Evolutionary conservation across 1,140 invertebrate species (phyloP).

Genomic region (Cheumatopsyche charites): DNA sequence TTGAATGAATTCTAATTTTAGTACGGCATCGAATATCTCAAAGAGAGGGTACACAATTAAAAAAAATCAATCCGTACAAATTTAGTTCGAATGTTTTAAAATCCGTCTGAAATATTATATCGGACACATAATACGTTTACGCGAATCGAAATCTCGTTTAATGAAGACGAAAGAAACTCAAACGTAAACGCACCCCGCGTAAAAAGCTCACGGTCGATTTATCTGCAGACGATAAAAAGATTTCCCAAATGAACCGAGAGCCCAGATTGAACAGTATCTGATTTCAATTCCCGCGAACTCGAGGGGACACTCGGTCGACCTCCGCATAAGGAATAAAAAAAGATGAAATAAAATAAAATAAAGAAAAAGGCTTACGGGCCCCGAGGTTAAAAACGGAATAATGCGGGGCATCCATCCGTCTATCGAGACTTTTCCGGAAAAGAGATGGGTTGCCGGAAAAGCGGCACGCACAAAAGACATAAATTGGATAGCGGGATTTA

Average conservation of each 20-base stretch:
- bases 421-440: conserved; percentile 30
- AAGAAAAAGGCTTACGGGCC: background rate
- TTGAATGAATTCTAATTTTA: too few relatives aligned
- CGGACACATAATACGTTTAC: too few relatives aligned
- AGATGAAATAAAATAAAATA: conserved; percentile 15
- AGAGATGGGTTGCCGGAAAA: background rate
- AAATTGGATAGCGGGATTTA: conserved; percentile 45
- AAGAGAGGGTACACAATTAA: too few relatives aligned
- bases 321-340: background rate
- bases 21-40: too few relatives aligned
- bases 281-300: conserved; percentile 27
- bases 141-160: too few relatives aligned
- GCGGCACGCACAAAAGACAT: conserved; percentile 41
- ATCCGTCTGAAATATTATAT: too few relatives aligned
- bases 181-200: background rate
- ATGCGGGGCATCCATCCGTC: conserved; percentile 13
- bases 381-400: background rate
- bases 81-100: too few relatives aligned
- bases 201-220: conserved; percentile 16
- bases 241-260: conserved; percentile 31
- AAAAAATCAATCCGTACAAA: too few relatives aligned
- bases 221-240: conserved; percentile 22
- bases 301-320: conserved; percentile 1
- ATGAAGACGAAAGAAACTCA: background rate
- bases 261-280: conserved; percentile 30